Evolutionary conservation across 2,113 vertebrate species (phyloP).

Genomic region (Archilochus colubris): DNA sequence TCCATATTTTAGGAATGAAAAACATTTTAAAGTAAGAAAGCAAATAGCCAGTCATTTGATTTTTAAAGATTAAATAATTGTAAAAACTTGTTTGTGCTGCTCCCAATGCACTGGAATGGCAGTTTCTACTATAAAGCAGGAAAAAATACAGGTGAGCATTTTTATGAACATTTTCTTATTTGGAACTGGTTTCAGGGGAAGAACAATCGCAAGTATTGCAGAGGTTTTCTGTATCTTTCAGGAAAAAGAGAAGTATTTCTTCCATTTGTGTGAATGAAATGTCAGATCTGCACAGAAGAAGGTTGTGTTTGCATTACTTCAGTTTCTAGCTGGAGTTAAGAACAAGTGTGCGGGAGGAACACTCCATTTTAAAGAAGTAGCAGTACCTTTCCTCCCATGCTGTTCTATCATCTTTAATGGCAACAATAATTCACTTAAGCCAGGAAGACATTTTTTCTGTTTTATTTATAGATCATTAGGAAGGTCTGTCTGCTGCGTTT

Average conservation of each 20-base stretch:
- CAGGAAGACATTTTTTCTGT: slow-evolving; percentile 69
- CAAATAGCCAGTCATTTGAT: not conserved
- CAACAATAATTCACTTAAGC: slow-evolving; percentile 68
- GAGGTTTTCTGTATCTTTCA: not conserved
- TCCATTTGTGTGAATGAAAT: not conserved
- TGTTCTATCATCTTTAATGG: slow-evolving; percentile 65
- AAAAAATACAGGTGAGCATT: not conserved
- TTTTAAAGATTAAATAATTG: not conserved
- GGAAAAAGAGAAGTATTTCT: not conserved
- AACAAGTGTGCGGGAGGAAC: slow-evolving; percentile 18
- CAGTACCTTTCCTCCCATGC: slow-evolving; percentile 62
- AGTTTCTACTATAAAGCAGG: not conserved
- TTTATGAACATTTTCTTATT: not conserved
- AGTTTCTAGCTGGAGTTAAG: slow-evolving; percentile 25
- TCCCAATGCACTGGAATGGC: not conserved
- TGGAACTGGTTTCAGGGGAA: not conserved
- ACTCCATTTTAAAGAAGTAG: slow-evolving; percentile 54
- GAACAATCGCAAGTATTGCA: not conserved
- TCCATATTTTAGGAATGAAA: not conserved
- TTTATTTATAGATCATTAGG: slow-evolving; percentile 76
- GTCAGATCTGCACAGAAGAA: not conserved
- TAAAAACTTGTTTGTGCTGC: not conserved
- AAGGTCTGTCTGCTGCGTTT: slow-evolving; percentile 60
- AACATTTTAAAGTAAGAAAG: not conserved
- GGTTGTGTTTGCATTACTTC: slow-evolving; percentile 14